Conservation (phyloP, 2,113 vertebrate species). For the Eclectus roratus region DNA sequence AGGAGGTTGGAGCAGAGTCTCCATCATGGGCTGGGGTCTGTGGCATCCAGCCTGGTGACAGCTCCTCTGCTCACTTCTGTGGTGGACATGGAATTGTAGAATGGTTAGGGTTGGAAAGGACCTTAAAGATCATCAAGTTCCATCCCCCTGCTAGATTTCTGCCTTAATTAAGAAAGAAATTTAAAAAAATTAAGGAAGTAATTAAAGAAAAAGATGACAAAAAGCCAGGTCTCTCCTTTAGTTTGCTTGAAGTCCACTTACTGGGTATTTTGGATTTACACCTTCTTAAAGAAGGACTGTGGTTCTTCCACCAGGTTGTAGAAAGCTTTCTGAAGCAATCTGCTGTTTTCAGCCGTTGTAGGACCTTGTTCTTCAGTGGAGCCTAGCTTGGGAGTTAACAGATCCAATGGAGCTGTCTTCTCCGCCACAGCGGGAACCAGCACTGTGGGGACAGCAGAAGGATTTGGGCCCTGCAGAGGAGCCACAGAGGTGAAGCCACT, state of each 20-base stretch:
- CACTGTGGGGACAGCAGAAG: not conserved
- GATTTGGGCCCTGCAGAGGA: too few relatives aligned
- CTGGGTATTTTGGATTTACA: not conserved
- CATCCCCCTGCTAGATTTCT: not conserved
- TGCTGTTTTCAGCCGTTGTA: too few relatives aligned
- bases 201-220: not conserved
- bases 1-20: not conserved
- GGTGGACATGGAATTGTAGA: not conserved
- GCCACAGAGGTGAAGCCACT: not conserved
- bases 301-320: not conserved
- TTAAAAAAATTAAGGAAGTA: not conserved
- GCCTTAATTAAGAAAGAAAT: not conserved
- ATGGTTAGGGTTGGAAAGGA: not conserved
- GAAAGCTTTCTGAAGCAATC: not conserved
- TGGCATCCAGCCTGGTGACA: too few relatives aligned
- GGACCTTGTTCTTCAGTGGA: not conserved
- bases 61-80: not conserved
- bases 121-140: not conserved
- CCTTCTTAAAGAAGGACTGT: not conserved
- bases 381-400: not conserved
- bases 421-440: not conserved
- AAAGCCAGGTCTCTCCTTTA: not conserved
- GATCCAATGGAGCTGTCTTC: not conserved
- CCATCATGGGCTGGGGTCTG: not conserved
- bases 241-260: not conserved